Base-by-base conservation (phyloP, 2,113 vertebrate species). In the Oreochromis aureus region DNA sequence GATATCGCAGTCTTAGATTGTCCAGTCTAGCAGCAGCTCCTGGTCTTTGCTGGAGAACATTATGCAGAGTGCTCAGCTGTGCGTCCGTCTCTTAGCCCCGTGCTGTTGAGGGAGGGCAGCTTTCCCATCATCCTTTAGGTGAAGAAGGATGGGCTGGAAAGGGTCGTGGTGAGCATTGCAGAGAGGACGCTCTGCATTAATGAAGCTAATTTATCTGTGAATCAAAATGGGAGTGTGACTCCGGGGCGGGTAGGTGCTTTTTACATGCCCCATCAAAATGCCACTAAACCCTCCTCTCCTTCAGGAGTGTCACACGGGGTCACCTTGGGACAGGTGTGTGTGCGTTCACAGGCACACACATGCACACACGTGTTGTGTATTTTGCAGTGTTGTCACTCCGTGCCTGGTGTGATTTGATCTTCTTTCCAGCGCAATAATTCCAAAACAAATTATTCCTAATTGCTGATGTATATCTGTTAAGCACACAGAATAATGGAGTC, bases 151-250 rank as follows among this genome's bases (percentile, higher is more conserved):
- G 89, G 89, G 90, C 86, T 89, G 71, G 80, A 89, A 18, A 79
- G 85, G 90, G 93, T 92, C 87, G 59, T 24, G 81, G 89, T 24
- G 92, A 90, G 86, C 91, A 19, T 78, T 53, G 84, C 81, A 36
- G 87, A 91, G 89, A 91, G 90, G 84, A 93, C 80, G 90, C 81
- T 78, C 85, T 84, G 93, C 91, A 93, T 93, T 92, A 94, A 94
- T 94, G 93, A 93, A 94, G 91, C 92, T 94, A 89, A 95, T 96
- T 95, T 95, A 93, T 94, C 91, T 88, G 89, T 56, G 91, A 92
- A 94, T 95, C 92, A 92, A 84, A 93, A 87, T 87, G 86, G 87
- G 91, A 89, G 89, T 80, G 90, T 87, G 85, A 84, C 87, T 88
- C 80, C 2, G 1, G 78, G 91, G 91, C 30, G 63, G 86, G 80